A percentile compares a stretch with the other conserved stretches of the same genome.
These are phyloP conservation scores for Parauchenoglanis ngamensis DNA, from an alignment of 2,797 vertebrate species.

Conservation along the genomic window DNA sequence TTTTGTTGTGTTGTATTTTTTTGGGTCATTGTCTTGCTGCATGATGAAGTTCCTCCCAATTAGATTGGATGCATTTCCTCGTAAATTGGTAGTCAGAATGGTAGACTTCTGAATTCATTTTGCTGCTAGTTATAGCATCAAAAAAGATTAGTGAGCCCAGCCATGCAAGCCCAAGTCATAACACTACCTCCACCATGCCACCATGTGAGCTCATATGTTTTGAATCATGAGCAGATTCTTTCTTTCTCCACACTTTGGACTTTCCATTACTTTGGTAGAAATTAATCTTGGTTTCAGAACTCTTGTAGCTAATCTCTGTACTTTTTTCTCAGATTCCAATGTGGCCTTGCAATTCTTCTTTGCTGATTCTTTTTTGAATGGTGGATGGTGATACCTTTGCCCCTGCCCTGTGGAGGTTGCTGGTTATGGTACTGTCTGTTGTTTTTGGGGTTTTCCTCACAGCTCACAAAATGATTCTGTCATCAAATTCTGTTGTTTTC, in stretches of 20 bases:
- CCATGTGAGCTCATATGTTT: background rate
- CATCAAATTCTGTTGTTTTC: too few relatives aligned
- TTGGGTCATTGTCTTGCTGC: background rate
- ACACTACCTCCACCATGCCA: background rate
- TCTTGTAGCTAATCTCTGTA: background rate
- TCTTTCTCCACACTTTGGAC: background rate
- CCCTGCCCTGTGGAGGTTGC: too few relatives aligned
- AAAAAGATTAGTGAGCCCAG: background rate
- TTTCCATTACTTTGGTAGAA: background rate
- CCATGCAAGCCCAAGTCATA: background rate
- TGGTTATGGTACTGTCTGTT: too few relatives aligned
- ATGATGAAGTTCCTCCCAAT: background rate
- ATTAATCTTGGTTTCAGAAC: background rate
- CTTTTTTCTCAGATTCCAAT: background rate
- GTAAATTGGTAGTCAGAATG: background rate
- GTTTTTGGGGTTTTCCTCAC: too few relatives aligned
- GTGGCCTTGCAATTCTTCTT: background rate
- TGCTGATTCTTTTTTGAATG: background rate
- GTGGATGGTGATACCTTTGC: too few relatives aligned
- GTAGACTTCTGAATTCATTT: background rate
- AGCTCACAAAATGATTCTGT: too few relatives aligned
- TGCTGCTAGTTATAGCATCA: background rate
- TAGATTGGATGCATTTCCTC: background rate
- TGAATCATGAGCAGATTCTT: background rate
- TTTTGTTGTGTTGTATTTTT: background rate